Conservation (phyloP, 2,888 invertebrate genomes). For the Hypsopygia costalis region DNA sequence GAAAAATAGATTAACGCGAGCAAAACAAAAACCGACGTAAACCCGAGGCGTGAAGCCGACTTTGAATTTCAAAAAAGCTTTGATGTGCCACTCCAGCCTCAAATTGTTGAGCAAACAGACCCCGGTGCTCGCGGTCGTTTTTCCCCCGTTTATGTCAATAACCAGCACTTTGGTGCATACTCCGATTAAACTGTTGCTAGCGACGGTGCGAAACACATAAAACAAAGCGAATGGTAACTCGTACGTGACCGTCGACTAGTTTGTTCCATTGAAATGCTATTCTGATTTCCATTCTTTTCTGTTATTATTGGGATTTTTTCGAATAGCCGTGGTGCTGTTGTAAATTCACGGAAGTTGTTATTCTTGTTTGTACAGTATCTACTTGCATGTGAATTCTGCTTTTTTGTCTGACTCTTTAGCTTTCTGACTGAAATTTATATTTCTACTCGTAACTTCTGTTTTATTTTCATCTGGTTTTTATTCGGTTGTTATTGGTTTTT, state of each 20-base stretch:
- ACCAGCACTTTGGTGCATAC: slow-evolving; percentile 8
- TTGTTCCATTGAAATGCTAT: background rate
- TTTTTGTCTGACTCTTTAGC: no score
- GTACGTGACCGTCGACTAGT: background rate
- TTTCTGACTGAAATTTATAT: no score
- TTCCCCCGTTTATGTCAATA: slow-evolving; percentile 18
- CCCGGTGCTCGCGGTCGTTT: slow-evolving; percentile 22
- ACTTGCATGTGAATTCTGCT: no score
- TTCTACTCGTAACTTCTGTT: no score
- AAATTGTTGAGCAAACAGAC: slow-evolving; percentile 42
- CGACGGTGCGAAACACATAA: background rate
- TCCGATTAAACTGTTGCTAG: slow-evolving; percentile 8
- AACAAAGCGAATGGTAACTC: slow-evolving; percentile 2
- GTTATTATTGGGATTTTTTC: background rate
- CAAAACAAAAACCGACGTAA: slow-evolving; percentile 24
- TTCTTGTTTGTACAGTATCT: background rate
- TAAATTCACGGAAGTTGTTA: background rate
- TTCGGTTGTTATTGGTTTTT: no score
- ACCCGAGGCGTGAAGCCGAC: slow-evolving; percentile 32
- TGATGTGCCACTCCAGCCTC: slow-evolving; percentile 37
- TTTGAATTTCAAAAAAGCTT: slow-evolving; percentile 45
- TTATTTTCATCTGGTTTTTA: no score
- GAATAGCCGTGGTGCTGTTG: background rate
- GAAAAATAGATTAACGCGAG: slow-evolving; percentile 19
- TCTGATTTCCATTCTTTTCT: background rate